Evolutionary conservation across 2,888 invertebrate genomes (phyloP).

Genomic region (Phorcus lineatus): DNA sequence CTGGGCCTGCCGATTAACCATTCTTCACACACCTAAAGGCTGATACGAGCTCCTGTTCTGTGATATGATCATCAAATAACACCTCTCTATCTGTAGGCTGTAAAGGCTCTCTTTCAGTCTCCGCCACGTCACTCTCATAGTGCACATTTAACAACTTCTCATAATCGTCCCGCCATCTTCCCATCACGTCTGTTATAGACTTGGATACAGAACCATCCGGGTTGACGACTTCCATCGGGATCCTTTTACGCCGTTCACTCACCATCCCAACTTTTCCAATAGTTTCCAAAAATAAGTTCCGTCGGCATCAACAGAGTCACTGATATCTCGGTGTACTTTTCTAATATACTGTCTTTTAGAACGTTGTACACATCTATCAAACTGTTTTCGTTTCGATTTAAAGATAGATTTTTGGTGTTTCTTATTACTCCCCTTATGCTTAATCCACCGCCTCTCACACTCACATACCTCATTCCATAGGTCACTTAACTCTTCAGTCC

Average conservation of each 20-base stretch:
- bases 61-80: too few species aligned
- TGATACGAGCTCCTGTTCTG: too few species aligned
- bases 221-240: neutral
- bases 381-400: neutral
- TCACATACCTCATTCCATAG: neutral
- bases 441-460: neutral
- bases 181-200: neutral
- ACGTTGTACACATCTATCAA: slow-evolving; percentile 1
- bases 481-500: neutral
- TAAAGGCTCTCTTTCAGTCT: neutral
- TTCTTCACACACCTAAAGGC: neutral
- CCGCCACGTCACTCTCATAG: neutral
- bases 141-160: neutral
- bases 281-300: neutral
- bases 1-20: neutral
- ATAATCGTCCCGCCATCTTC: neutral
- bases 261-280: neutral
- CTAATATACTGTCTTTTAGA: neutral
- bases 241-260: neutral
- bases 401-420: neutral
- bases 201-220: neutral
- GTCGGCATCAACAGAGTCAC: neutral
- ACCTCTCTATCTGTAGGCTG: too few species aligned
- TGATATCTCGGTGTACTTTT: neutral
- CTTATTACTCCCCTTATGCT: neutral